These are phyloP conservation scores for Halocaridina rubra DNA, from an alignment of 2,888 invertebrate species.

Conservation along the genomic window DNA sequence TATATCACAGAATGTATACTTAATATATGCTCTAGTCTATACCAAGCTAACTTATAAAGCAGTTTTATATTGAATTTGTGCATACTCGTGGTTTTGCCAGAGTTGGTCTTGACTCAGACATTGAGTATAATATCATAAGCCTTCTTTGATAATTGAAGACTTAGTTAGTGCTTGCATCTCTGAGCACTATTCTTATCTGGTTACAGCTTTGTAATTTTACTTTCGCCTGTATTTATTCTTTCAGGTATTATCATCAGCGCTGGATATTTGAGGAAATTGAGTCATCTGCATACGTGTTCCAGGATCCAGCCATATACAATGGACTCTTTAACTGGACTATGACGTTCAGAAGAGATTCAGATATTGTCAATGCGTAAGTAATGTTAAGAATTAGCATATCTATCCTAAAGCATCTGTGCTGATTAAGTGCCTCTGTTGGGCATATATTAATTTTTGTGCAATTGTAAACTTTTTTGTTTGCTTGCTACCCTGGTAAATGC, in stretches of 20 bases:
- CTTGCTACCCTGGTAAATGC: background rate
- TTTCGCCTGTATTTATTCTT: background rate
- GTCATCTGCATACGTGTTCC: constrained; percentile 53
- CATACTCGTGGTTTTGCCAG: no score
- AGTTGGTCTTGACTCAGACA: no score
- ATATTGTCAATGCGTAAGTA: constrained; percentile 36
- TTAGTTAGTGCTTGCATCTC: no score
- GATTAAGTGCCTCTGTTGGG: background rate
- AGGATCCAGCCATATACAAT: constrained; percentile 27
- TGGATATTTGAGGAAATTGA: constrained; percentile 54
- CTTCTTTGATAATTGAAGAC: no score
- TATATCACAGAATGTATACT: no score
- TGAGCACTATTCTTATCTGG: no score
- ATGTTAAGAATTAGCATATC: background rate
- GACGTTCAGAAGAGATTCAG: constrained; percentile 54
- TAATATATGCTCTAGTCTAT: no score
- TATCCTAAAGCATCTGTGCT: background rate
- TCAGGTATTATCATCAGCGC: constrained; percentile 42
- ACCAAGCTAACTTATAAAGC: no score
- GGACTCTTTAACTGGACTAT: constrained; percentile 57
- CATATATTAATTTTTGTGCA: background rate
- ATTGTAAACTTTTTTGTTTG: background rate
- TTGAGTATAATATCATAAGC: no score
- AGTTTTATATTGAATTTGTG: no score
- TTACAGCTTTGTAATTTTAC: no score